A percentile compares a stretch with the other conserved stretches of the same genome.
Conservation (phyloP, 2,113 vertebrate species). For the Oriolus oriolus region DNA sequence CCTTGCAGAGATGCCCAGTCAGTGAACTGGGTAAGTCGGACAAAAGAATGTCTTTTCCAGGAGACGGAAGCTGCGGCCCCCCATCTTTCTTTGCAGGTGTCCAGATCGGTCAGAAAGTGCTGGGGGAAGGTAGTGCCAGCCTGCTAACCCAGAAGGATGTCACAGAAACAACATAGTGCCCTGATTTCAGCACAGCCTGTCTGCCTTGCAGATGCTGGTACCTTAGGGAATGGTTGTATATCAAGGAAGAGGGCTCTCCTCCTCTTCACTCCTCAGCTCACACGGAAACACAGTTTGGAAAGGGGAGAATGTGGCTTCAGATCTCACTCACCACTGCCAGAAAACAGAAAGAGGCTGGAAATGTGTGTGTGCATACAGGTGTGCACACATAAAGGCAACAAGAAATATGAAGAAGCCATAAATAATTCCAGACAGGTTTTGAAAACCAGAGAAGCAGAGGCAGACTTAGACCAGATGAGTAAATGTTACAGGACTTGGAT, state of each 20-base stretch:
- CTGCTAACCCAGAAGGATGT: neutral
- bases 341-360: neutral
- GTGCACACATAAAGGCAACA: neutral
- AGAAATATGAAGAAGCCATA: neutral
- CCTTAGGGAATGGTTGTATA: neutral
- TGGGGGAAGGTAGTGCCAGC: neutral
- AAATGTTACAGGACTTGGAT: neutral
- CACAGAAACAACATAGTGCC: neutral
- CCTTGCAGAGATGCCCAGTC: neutral
- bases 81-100: neutral
- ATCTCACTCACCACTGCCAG: neutral
- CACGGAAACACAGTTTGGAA: neutral
- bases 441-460: neutral
- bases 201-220: neutral
- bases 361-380: rapidly evolving
- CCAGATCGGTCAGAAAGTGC: neutral
- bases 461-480: neutral
- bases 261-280: neutral
- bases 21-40: neutral
- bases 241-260: neutral
- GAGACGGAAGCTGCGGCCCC: neutral
- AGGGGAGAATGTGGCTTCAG: neutral
- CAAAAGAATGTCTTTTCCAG: neutral
- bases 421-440: neutral
- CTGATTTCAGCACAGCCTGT: neutral